phyloP scores from a whole-genome alignment of 2,797 vertebrate genomes.

The Vireo griseus region DNA sequence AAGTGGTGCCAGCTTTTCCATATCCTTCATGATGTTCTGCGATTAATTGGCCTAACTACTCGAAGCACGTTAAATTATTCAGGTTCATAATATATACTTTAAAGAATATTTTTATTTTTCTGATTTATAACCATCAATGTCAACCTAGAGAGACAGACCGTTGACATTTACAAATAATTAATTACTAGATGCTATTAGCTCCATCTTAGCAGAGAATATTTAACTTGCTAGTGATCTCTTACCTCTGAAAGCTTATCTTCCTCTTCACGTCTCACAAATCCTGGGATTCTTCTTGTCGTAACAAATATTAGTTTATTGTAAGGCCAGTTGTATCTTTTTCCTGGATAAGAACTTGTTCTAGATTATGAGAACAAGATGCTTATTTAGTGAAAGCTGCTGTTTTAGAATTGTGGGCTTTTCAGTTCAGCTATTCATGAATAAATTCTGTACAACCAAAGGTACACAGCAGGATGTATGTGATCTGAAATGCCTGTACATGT shows the following conservation, averaged over 20 bases:
- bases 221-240: not conserved
- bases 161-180: not conserved
- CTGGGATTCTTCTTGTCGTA: not conserved
- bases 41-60: not conserved
- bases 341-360: not conserved
- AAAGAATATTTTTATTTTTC: not conserved
- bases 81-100: not conserved
- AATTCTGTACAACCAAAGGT: not conserved
- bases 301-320: not conserved
- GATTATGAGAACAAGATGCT: not conserved
- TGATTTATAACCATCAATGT: not conserved
- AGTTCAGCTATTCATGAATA: not conserved
- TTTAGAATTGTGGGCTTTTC: not conserved
- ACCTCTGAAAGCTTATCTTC: not conserved
- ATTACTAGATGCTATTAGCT: not conserved
- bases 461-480: not conserved
- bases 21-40: accelerated
- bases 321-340: not conserved
- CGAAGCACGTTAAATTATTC: not conserved
- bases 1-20: not conserved
- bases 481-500: not conserved
- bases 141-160: not conserved
- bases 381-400: not conserved
- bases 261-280: not conserved
- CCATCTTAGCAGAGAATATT: not conserved